Percentiles rank a stretch among this genome's conserved stretches.
Evolutionary conservation across 2,113 vertebrate genomes (phyloP).

Genomic region (Vombatus ursinus): DNA sequence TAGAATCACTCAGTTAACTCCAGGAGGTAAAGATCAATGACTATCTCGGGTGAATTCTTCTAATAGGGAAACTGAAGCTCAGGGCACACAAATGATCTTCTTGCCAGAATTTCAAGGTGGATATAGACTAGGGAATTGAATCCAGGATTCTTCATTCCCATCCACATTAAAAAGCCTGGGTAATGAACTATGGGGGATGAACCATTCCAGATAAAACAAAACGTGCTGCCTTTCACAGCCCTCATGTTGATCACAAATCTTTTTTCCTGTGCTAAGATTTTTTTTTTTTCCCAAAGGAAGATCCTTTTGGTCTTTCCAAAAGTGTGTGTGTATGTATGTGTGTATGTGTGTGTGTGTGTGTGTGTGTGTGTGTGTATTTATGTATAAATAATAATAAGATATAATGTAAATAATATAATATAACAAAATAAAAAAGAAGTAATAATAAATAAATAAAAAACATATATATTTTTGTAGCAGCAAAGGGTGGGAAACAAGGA

Average conservation of each 20-base stretch:
- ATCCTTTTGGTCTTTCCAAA: not conserved
- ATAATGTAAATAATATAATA: too few relatives aligned
- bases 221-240: not conserved
- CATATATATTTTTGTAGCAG: not conserved
- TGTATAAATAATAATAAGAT: too few relatives aligned
- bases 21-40: slow-evolving; percentile 23
- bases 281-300: too few relatives aligned
- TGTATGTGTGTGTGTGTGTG: too few relatives aligned
- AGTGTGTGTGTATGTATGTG: not conserved
- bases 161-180: not conserved
- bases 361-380: not conserved
- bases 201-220: not conserved
- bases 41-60: slow-evolving; percentile 41
- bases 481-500: not conserved
- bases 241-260: not conserved
- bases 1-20: slow-evolving; percentile 42
- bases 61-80: slow-evolving; percentile 24
- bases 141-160: not conserved
- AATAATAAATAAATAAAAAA: too few relatives aligned
- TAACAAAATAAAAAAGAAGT: too few relatives aligned
- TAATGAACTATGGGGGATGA: not conserved
- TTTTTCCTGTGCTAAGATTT: too few relatives aligned
- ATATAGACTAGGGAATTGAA: not conserved
- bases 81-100: not conserved
- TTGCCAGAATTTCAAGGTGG: not conserved